phyloP scores from a whole-genome alignment of 2,113 vertebrate species.

The Kryptolebias marmoratus region DNA sequence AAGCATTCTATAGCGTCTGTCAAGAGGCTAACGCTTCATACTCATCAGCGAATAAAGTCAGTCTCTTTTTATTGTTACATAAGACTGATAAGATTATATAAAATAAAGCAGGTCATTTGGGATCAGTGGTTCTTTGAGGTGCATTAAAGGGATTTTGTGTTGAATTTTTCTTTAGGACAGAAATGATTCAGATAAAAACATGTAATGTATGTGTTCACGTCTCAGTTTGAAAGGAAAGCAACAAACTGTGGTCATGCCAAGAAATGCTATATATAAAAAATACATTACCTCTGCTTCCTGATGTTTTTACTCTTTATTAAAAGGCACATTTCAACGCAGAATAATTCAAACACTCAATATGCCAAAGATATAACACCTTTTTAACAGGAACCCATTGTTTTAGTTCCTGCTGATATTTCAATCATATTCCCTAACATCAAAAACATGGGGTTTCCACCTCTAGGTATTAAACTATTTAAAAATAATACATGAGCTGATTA shows the following conservation, averaged over 20 bases:
- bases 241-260: neutral
- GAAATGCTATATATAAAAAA: no score
- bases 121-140: neutral
- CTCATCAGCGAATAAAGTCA: neutral
- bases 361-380: no score
- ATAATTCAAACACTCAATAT: no score
- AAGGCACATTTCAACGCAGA: no score
- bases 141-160: neutral
- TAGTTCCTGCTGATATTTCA: no score
- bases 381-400: no score
- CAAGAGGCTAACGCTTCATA: neutral
- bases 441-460: no score
- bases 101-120: slow-evolving; percentile 24
- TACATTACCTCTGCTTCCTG: no score
- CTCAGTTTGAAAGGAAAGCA: neutral
- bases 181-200: neutral
- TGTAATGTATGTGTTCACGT: neutral
- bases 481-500: no score
- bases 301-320: no score
- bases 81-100: slow-evolving; percentile 4
- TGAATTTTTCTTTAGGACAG: neutral
- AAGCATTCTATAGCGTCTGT: neutral
- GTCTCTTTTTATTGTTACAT: slow-evolving; percentile 4
- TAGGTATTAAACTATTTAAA: no score
- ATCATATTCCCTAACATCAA: no score